A percentile compares a stretch with the other conserved stretches of the same genome.
Evolutionary conservation across 2,113 vertebrate species (phyloP).

Genomic region (Nymphicus hollandicus): DNA sequence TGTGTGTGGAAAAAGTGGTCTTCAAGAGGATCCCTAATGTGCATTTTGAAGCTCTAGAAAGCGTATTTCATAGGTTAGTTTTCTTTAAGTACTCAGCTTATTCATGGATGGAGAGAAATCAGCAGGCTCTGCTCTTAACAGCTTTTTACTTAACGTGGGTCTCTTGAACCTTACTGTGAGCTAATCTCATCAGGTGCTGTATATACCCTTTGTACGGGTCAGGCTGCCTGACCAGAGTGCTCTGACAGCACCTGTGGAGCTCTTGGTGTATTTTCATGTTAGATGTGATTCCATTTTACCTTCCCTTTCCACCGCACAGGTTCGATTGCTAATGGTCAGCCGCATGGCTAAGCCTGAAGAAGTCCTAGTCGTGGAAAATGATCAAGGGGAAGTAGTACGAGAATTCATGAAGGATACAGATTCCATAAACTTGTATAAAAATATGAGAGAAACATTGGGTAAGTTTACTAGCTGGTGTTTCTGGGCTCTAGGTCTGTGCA

Average conservation of each 20-base stretch:
- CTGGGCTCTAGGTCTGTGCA: background rate
- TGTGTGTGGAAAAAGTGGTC: background rate
- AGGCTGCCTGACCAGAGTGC: background rate
- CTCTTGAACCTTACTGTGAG: background rate
- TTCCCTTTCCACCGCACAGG: slow-evolving; percentile 68
- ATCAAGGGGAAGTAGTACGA: slow-evolving; percentile 96
- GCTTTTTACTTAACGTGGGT: background rate
- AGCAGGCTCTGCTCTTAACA: background rate
- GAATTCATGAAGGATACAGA: slow-evolving; percentile 99
- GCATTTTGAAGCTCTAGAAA: background rate
- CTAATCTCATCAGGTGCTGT: background rate
- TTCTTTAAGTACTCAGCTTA: background rate
- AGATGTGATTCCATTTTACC: background rate
- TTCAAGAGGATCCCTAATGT: background rate
- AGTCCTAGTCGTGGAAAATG: slow-evolving; percentile 97
- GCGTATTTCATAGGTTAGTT: rapidly evolving
- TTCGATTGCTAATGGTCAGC: slow-evolving; percentile 96
- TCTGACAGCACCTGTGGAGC: background rate
- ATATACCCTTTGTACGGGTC: rapidly evolving
- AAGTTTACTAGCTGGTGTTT: slow-evolving; percentile 30
- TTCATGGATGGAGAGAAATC: background rate
- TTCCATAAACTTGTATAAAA: slow-evolving; percentile 99
- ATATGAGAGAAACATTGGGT: slow-evolving; percentile 99
- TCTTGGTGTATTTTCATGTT: background rate
- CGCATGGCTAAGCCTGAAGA: slow-evolving; percentile 99